phyloP scores from a whole-genome alignment of 2,888 invertebrate species.

The Hecatera dysodea region DNA sequence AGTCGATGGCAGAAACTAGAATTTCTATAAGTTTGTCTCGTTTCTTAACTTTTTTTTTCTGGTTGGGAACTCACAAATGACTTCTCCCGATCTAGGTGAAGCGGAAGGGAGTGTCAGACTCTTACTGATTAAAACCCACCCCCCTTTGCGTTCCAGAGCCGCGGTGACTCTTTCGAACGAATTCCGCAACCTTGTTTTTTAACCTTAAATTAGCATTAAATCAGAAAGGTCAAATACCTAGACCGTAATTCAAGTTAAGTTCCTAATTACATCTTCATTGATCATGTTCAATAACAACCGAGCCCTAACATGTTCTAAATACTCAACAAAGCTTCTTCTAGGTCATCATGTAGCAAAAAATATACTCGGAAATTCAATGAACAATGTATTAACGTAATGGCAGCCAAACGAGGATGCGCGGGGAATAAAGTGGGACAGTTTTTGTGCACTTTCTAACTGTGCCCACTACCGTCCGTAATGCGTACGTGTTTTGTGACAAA shows the following conservation, averaged over 20 bases:
- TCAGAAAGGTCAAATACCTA: neutral
- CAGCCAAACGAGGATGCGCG: constrained; percentile 53
- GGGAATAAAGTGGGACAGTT: constrained; percentile 60
- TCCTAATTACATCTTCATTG: constrained; percentile 20
- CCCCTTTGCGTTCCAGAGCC: too few species aligned
- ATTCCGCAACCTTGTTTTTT: too few species aligned
- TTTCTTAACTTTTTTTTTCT: too few species aligned
- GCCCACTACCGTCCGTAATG: constrained; percentile 53
- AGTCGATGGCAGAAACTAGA: too few species aligned
- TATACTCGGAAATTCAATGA: constrained; percentile 74
- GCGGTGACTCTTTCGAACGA: too few species aligned
- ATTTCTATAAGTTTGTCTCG: too few species aligned
- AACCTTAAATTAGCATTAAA: too few species aligned
- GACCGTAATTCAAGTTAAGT: neutral
- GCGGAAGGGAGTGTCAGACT: too few species aligned
- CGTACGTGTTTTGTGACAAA: constrained; percentile 66
- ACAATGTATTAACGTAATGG: constrained; percentile 75
- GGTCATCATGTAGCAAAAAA: constrained; percentile 69
- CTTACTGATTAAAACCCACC: too few species aligned
- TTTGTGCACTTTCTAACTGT: constrained; percentile 72
- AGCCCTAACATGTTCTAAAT: constrained; percentile 2
- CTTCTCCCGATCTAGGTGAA: too few species aligned
- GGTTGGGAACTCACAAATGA: too few species aligned
- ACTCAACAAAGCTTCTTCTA: constrained; percentile 51
- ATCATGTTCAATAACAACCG: constrained; percentile 6